Evolutionary conservation across 1,140 invertebrate species (phyloP), one percentile per base, ranked within the genome.

Genomic region (Sinonovacula constricta): DNA sequence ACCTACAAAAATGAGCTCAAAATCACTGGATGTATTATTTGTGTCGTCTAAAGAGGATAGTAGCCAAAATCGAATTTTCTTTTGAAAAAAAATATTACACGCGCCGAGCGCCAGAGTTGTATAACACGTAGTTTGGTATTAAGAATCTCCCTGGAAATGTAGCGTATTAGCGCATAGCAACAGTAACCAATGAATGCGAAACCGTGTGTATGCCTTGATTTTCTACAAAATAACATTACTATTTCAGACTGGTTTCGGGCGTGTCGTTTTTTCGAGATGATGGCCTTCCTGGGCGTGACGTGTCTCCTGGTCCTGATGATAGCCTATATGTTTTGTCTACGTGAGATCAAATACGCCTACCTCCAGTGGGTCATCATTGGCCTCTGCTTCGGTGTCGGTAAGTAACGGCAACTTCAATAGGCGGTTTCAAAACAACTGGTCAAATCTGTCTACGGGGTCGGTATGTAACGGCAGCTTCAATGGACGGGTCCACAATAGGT

Each of bases 211-310:
- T n/a, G n/a, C n/a, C n/a, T n/a, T n/a, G n/a, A n/a, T n/a, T n/a
- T n/a, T n/a, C n/a, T n/a, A n/a, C n/a, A n/a, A n/a, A n/a, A n/a
- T n/a, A n/a, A n/a, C n/a, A n/a, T n/a, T n/a, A n/a, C n/a, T n/a
- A n/a, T n/a, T n/a, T n/a, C n/a, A 76, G 72, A 66, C 49, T 76
- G 72, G 72, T 76, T 76, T 36, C 72, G 72, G 39, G 53, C 63
- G 5, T 62, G 53, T 24, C 62, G 72, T n/a, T 33, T 49, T 49
- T 33, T 76, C 10, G 72, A 76, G 39, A 22, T 76, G 12, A 53
- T 76, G 30, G 72, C 72, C 12, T 76, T 76, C 28, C 34, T 76
- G 26, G 72, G 72, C 15, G 26, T 36, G 30, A 3, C 67, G n/a
- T 62, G 14, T 12, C 36, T 76, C 18, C 24, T 67, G 24, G 51